phyloP scores from a whole-genome alignment of 2,888 invertebrate species.

The Halictus ligatus region DNA sequence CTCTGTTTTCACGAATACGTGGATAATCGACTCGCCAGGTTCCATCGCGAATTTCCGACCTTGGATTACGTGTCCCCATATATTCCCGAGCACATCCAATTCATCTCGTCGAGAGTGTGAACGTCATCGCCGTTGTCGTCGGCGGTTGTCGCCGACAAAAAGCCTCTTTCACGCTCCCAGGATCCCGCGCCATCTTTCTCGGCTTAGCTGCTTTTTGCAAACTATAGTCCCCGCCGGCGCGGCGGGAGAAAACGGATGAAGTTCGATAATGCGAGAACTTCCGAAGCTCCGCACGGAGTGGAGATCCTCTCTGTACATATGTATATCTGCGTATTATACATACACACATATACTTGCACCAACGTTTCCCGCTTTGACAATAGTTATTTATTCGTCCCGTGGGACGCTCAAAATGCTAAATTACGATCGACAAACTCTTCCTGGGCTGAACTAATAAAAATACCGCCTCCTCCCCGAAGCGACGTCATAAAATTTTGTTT shows the following conservation, averaged over 20 bases:
- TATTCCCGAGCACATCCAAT: conserved; percentile 38
- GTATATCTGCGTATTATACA: not conserved
- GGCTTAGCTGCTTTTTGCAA: conserved; percentile 62
- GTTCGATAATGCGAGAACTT: conserved; percentile 58
- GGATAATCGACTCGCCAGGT: not conserved
- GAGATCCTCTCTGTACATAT: not conserved
- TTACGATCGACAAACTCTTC: not conserved
- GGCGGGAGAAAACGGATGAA: conserved; percentile 60
- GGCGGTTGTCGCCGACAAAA: conserved; percentile 53
- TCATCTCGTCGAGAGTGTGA: conserved; percentile 50
- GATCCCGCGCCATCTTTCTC: conserved; percentile 66
- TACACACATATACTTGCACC: not conserved
- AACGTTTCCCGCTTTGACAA: not conserved
- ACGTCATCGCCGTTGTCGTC: conserved; percentile 42
- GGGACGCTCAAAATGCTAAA: not conserved
- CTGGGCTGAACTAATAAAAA: not conserved
- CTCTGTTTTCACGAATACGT: not conserved
- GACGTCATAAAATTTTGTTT: not conserved
- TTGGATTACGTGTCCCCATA: conserved; percentile 1
- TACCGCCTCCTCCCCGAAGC: not conserved
- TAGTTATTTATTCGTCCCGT: not conserved
- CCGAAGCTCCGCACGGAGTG: conserved; percentile 22
- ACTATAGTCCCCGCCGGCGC: conserved; percentile 18
- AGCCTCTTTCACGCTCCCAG: conserved; percentile 65
- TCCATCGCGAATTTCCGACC: not conserved